Conservation (phyloP, 2,888 invertebrate species). For the Cryptophagus acutangulus region DNA sequence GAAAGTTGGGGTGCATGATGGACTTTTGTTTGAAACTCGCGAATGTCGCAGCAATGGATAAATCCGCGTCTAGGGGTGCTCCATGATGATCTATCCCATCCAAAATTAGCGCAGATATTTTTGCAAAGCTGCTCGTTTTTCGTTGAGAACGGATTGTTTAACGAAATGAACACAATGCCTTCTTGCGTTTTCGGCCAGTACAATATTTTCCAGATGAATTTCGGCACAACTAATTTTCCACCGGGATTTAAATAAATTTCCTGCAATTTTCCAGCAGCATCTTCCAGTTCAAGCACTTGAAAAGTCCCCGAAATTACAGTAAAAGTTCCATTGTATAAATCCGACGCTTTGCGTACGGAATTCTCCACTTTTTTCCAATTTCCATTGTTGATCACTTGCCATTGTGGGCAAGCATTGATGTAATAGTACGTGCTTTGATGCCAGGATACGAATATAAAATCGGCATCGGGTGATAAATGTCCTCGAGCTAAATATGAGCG, state of each 20-base stretch:
- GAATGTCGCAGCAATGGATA: slow-evolving; percentile 46
- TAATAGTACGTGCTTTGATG: slow-evolving; percentile 52
- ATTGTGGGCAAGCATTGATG: slow-evolving; percentile 51
- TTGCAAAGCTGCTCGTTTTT: slow-evolving; percentile 36
- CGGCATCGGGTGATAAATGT: slow-evolving; percentile 52
- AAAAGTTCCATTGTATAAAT: slow-evolving; percentile 38
- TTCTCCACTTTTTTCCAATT: slow-evolving; percentile 52
- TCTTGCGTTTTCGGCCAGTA: slow-evolving; percentile 40
- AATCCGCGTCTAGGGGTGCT: slow-evolving; percentile 37
- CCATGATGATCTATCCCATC: slow-evolving; percentile 39
- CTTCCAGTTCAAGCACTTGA: slow-evolving; percentile 44
- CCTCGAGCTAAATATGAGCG: slow-evolving; percentile 47
- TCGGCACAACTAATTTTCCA: slow-evolving; percentile 46
- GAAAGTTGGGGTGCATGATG: background rate
- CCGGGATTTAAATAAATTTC: slow-evolving; percentile 44
- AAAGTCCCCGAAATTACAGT: slow-evolving; percentile 48
- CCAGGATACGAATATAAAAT: slow-evolving; percentile 49
- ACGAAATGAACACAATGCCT: slow-evolving; percentile 50
- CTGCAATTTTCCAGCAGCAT: slow-evolving; percentile 35
- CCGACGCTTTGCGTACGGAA: slow-evolving; percentile 44
- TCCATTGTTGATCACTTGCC: slow-evolving; percentile 50
- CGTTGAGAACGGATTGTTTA: slow-evolving; percentile 50
- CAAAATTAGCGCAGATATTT: slow-evolving; percentile 41
- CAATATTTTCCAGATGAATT: slow-evolving; percentile 50
- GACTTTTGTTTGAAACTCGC: slow-evolving; percentile 31